Base-by-base conservation (phyloP, 2,113 vertebrate genomes). In the Carollia perspicillata region DNA sequence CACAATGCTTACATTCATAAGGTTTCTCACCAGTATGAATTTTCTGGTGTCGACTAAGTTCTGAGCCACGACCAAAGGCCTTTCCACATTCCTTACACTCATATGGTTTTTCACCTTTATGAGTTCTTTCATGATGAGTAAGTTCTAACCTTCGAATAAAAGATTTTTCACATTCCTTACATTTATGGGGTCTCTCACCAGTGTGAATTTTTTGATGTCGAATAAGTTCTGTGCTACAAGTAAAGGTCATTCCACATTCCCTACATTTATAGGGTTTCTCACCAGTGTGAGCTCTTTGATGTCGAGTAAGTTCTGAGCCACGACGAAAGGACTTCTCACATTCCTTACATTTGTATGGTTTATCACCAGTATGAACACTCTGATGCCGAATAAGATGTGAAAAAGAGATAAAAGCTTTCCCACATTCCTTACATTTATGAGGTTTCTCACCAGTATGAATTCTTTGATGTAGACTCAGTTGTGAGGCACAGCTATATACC, bases 401-500 rank as follows among this genome's bases (percentile, higher is more conserved):
- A 37, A 96, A 96, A 63, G 97, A 98, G 35, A 96, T 90, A 78
- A 97, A 97, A 74, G 93, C 92, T 44, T 98, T 98, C 35, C 98
- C 97, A 42, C 98, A 98, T 33, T 98, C 97, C 0, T 94, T 93
- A 69, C 98, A 98, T 89, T 98, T 98, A 92, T 98, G 98, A 75
- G 98, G 98, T 72, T 98, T 98, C 95, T 98, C 97, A 23, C 98
- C 98, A 1, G 97, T 98, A 77, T 98, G 98, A 35, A 94, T 91
- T 79, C 96, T 97, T 35, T 96, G 96, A 69, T 98, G 98, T 10
- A 98, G 96, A 49, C 86, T 96, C 1, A 98, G 97, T 66, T 98
- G 97, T 0, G 98, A 98, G 60, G 97, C 96, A 88, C 98, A 98
- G 63, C 97, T 98, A 65, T 98, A 98, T 3, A 97, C 97, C 13